Conservation (phyloP, 35 echinoderm and acorn worm genomes). For the Ophioderma brevispina region DNA sequence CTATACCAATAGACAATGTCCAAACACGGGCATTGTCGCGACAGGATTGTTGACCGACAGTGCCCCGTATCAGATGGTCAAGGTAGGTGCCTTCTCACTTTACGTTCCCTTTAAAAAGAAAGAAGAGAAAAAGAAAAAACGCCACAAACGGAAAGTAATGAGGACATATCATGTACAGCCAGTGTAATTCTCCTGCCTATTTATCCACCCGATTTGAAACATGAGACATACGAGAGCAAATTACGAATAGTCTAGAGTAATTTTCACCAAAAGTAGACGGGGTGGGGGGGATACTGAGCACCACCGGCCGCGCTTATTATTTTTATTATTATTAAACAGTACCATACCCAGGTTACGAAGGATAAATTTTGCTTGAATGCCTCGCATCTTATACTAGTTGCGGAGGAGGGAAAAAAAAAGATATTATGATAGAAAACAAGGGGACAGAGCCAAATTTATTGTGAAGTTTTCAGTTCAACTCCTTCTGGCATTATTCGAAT, state of each 20-base stretch:
- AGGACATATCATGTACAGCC: not conserved
- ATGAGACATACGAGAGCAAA: not conserved
- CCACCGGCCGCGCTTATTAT: not conserved
- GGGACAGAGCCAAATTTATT: no score
- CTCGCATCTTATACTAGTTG: no score
- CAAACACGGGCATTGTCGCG: not conserved
- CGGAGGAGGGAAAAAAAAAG: no score
- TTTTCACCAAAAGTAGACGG: not conserved
- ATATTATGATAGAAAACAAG: no score
- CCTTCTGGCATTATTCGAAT: no score
- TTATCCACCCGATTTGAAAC: conserved; percentile 10
- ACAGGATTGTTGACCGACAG: not conserved
- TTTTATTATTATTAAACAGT: not conserved
- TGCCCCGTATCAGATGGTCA: not conserved
- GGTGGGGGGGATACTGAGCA: not conserved
- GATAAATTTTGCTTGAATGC: no score
- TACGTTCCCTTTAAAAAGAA: not conserved
- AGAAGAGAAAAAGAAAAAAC: not conserved
- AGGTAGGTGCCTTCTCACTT: conserved; percentile 1
- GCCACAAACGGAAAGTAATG: not conserved
- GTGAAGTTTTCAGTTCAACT: no score
- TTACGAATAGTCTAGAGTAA: not conserved
- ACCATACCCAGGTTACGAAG: no score
- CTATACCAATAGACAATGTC: not conserved
- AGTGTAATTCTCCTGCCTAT: conserved; percentile 6